Evolutionary conservation across 2,888 invertebrate species (phyloP).

Genomic region (Germaria angustata): DNA sequence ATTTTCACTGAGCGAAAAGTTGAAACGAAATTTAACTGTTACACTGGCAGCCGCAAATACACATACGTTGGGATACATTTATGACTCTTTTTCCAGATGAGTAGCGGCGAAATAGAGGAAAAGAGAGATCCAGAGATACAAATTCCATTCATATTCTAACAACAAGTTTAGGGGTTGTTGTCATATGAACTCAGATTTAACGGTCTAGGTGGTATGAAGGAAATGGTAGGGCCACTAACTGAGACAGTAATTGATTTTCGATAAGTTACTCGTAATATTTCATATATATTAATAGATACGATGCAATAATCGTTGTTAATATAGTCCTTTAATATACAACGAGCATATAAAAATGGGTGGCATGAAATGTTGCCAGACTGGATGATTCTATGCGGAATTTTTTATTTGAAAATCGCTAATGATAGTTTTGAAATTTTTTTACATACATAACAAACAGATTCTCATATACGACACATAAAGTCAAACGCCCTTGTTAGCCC

Average conservation of each 20-base stretch:
- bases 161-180: conserved; percentile 39
- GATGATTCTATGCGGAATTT: too few relatives aligned
- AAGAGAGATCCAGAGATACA: background rate
- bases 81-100: background rate
- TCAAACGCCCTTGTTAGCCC: too few relatives aligned
- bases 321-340: conserved; percentile 7
- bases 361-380: background rate
- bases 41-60: conserved; percentile 1
- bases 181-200: background rate
- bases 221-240: background rate
- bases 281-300: background rate
- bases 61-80: conserved; percentile 37
- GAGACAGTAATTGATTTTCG: background rate
- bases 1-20: conserved; percentile 76
- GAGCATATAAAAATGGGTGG: background rate
- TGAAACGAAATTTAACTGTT: conserved; percentile 18
- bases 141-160: conserved; percentile 25
- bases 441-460: too few relatives aligned
- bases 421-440: too few relatives aligned
- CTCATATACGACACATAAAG: too few relatives aligned
- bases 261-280: background rate
- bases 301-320: conserved; percentile 4
- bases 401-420: too few relatives aligned
- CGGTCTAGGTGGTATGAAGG: background rate
- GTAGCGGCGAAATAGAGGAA: conserved; percentile 8